Percentiles rank a stretch among this genome's conserved stretches.
Evolutionary conservation across 1,140 invertebrate species (phyloP).

Genomic region (Drosophila bocqueti): DNA sequence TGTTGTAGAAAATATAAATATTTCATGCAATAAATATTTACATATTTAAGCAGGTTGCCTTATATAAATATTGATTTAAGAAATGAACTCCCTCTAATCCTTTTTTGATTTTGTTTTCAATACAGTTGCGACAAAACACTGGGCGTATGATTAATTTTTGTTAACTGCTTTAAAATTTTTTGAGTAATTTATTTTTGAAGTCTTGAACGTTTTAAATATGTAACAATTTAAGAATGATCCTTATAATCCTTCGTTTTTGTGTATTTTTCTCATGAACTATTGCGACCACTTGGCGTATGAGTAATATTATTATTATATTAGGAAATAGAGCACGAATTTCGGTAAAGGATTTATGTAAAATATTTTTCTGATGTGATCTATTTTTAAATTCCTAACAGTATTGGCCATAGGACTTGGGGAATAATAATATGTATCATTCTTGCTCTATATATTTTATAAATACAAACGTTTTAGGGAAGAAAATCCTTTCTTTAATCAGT

Average conservation of each 20-base stretch:
- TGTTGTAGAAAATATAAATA: background rate
- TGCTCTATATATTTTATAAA: background rate
- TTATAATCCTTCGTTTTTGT: no score
- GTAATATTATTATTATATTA: no score
- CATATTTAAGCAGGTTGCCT: background rate
- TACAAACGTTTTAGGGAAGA: background rate
- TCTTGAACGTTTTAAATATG: no score
- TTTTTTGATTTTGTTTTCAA: background rate
- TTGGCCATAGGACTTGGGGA: no score
- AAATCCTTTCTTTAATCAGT: background rate
- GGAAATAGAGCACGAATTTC: background rate
- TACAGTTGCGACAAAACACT: background rate
- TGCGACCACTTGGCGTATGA: no score
- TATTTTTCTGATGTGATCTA: background rate
- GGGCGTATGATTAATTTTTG: background rate
- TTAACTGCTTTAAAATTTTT: background rate
- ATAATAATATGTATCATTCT: background rate
- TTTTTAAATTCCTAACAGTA: background rate
- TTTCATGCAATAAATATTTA: background rate
- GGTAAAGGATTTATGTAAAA: background rate
- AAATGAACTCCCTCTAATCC: background rate
- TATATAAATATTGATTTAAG: background rate
- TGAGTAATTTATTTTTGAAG: background rate
- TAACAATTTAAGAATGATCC: no score
- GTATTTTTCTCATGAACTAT: no score